Evolutionary conservation across 1,140 invertebrate species (phyloP), one percentile per base, ranked within the genome.

Genomic region (Idris sp.): DNA sequence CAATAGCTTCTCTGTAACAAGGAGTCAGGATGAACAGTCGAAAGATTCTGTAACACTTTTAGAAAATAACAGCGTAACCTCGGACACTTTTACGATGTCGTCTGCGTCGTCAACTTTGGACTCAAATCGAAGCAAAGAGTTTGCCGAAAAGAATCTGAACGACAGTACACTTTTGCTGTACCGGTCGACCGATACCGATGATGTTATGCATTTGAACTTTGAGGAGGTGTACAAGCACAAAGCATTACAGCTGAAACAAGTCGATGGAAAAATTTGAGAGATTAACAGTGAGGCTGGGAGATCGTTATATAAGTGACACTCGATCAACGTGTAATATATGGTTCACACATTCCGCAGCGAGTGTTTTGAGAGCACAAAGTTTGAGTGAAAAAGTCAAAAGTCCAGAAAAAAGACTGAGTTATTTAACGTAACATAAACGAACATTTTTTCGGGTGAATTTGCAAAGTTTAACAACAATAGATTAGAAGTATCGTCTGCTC

Each of bases 221-320:
- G 89, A 91, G 2, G 80, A 90, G 26, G 82, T 89, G 15, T 83
- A 89, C 31, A 83, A 88, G 64, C 89, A 89, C 43, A 90, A 89
- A 80, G 88, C 87, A 80, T 88, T 91, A n/a, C n/a, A n/a, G n/a
- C n/a, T n/a, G n/a, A n/a, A n/a, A n/a, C n/a, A n/a, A n/a, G n/a
- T n/a, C n/a, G n/a, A n/a, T n/a, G n/a, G n/a, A n/a, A n/a, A n/a
- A n/a, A n/a, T n/a, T n/a, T n/a, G n/a, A n/a, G n/a, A n/a, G n/a
- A n/a, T n/a, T n/a, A n/a, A n/a, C n/a, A n/a, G n/a, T n/a, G n/a
- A n/a, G n/a, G n/a, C n/a, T n/a, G n/a, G n/a, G n/a, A 4, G 89
- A 91, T 40, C 87, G 92, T 59, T 93, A 89, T 73, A 87, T 93
- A 15, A 90, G 90, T 7, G 87, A 93, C 77, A 92, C 92, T 0